Percentiles rank a stretch among this genome's conserved stretches.
Evolutionary conservation across 53 echinoderm and acorn worm species (phyloP).

Genomic region (Holothuria scabra): DNA sequence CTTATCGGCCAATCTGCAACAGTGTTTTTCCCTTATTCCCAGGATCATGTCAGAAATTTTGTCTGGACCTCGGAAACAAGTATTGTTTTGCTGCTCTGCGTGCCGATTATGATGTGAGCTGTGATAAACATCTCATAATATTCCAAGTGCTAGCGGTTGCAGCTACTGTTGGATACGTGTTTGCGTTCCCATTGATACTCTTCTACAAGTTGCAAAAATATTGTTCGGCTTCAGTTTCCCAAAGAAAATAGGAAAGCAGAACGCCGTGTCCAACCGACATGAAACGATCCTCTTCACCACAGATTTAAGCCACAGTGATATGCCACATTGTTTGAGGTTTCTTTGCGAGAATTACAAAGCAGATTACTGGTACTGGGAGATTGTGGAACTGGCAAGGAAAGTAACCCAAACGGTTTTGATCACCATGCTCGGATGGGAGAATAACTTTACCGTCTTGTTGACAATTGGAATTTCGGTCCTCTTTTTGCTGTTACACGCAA

Average conservation of each 20-base stretch:
- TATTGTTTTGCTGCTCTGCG: background rate
- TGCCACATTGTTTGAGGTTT: background rate
- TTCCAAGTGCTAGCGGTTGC: background rate
- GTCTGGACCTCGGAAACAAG: background rate
- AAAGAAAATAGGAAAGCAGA: too few species aligned
- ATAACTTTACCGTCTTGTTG: background rate
- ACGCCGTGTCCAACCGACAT: too few species aligned
- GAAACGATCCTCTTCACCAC: too few species aligned
- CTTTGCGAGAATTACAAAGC: background rate
- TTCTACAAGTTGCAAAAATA: background rate
- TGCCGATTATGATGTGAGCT: background rate
- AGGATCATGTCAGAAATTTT: background rate
- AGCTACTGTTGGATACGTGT: background rate
- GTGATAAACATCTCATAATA: background rate
- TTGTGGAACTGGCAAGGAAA: background rate
- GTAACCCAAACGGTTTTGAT: background rate
- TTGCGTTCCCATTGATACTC: background rate
- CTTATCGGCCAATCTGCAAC: background rate
- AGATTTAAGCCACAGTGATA: too few species aligned
- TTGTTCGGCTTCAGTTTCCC: too few species aligned
- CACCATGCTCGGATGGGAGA: background rate
- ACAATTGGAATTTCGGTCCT: background rate
- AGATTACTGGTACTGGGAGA: background rate
- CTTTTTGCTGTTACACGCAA: background rate
- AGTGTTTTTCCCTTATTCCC: background rate